These are phyloP conservation scores for Spatulosminthurus flaviceps DNA, from an alignment of 2,888 invertebrate genomes.

Conservation along the genomic window DNA sequence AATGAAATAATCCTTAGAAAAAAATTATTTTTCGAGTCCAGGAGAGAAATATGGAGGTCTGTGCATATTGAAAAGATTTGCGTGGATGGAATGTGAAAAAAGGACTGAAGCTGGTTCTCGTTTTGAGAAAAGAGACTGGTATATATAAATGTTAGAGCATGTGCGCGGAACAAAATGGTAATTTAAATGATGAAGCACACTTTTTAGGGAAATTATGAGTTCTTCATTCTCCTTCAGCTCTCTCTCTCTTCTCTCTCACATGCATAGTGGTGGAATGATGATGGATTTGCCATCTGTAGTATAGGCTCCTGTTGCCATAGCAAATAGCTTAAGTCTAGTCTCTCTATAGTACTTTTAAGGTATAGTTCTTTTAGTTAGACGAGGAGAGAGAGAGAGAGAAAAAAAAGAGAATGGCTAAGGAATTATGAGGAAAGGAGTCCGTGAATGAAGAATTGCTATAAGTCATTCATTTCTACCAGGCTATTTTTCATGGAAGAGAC, in stretches of 20 bases:
- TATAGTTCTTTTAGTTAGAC: no score
- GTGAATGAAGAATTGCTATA: slow-evolving; percentile 50
- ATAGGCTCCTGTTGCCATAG: neutral
- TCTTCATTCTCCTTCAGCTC: slow-evolving; percentile 39
- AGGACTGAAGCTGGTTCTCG: neutral
- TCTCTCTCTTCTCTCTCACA: no score
- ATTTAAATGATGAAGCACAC: slow-evolving; percentile 48
- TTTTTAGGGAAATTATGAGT: slow-evolving; percentile 47
- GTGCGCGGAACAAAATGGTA: slow-evolving; percentile 42
- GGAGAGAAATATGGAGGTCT: no score
- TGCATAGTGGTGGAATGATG: slow-evolving; percentile 16
- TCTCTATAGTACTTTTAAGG: no score
- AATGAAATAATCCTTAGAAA: no score
- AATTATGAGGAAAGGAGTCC: slow-evolving; percentile 3
- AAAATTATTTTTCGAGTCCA: no score
- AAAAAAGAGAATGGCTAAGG: neutral
- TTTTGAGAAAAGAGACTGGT: neutral
- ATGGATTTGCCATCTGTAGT: slow-evolving; percentile 35
- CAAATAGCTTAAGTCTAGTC: neutral
- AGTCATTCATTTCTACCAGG: slow-evolving; percentile 49
- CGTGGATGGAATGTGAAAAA: slow-evolving; percentile 3
- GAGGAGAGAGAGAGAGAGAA: neutral
- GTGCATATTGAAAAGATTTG: neutral
- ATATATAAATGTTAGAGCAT: slow-evolving; percentile 31
- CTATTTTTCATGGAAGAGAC: slow-evolving; percentile 50